Evolutionary conservation across 2,888 invertebrate species (phyloP).

Genomic region (Cynaeus angustus): DNA sequence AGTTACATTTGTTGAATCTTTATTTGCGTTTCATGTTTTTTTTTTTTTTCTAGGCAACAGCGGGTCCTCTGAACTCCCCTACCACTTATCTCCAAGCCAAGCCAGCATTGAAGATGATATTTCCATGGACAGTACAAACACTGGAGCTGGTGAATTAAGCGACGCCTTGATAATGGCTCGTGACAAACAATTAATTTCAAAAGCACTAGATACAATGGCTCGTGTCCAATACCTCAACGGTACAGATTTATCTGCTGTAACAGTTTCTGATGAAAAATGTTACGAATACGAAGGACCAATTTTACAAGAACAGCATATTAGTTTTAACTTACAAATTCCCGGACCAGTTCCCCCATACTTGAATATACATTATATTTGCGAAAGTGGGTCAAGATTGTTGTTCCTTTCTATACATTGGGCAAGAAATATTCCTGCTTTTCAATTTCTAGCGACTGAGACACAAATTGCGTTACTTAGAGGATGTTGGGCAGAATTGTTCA

Average conservation of each 20-base stretch:
- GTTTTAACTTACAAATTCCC: conserved; percentile 85
- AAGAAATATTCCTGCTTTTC: conserved; percentile 87
- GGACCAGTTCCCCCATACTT: conserved; percentile 90
- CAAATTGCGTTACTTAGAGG: conserved; percentile 89
- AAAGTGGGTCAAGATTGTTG: conserved; percentile 93
- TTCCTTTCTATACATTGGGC: conserved; percentile 95
- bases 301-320: conserved; percentile 79
- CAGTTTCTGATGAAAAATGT: conserved; percentile 67
- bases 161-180: conserved; percentile 77
- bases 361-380: conserved; percentile 95
- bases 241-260: conserved; percentile 63
- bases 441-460: conserved; percentile 85
- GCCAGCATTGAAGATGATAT: conserved; percentile 75
- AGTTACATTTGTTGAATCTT: too few species aligned
- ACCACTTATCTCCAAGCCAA: conserved; percentile 70
- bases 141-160: conserved; percentile 72
- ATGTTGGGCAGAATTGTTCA: conserved; percentile 95
- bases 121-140: conserved; percentile 74
- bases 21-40: too few species aligned
- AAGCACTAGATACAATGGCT: conserved; percentile 83
- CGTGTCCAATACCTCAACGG: conserved; percentile 69
- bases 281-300: conserved; percentile 77
- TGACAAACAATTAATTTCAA: conserved; percentile 77
- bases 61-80: conserved; percentile 64
- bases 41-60: conserved; percentile 63